A percentile compares a stretch with the other conserved stretches of the same genome.
Evolutionary conservation across 2,888 invertebrate genomes (phyloP).

Genomic region (Apamea epomidion): DNA sequence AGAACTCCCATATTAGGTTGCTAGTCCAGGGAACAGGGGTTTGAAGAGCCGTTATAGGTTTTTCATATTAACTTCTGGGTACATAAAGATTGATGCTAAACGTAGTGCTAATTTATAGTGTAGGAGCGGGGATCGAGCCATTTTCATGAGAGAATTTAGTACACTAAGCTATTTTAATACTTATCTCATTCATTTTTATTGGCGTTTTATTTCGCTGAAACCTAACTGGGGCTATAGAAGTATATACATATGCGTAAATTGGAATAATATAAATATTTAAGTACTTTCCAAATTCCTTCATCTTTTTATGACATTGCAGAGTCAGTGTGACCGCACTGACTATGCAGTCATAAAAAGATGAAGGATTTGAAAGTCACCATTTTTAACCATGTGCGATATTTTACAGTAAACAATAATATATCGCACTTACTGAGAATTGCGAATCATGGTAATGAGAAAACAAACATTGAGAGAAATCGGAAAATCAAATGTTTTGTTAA

Average conservation of each 20-base stretch:
- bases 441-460: not conserved
- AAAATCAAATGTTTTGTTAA: not conserved
- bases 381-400: constrained; percentile 4
- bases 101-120: not conserved
- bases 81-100: not conserved
- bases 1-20: constrained; percentile 79
- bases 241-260: not conserved
- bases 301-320: not conserved
- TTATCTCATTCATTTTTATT: not conserved
- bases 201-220: not conserved
- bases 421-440: constrained; percentile 17
- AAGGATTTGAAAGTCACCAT: too few relatives aligned
- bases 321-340: not conserved
- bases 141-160: constrained; percentile 8
- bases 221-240: not conserved
- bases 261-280: too few relatives aligned
- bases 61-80: constrained; percentile 1
- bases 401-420: constrained; percentile 21
- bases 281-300: not conserved
- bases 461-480: not conserved
- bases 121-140: not conserved
- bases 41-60: constrained; percentile 37
- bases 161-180: not conserved
- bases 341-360: too few relatives aligned
- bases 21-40: constrained; percentile 63